Percentiles rank a stretch among this genome's conserved stretches.
Conservation (phyloP, 1,140 invertebrate genomes). For the Trichomalopsis sarcophagae region DNA sequence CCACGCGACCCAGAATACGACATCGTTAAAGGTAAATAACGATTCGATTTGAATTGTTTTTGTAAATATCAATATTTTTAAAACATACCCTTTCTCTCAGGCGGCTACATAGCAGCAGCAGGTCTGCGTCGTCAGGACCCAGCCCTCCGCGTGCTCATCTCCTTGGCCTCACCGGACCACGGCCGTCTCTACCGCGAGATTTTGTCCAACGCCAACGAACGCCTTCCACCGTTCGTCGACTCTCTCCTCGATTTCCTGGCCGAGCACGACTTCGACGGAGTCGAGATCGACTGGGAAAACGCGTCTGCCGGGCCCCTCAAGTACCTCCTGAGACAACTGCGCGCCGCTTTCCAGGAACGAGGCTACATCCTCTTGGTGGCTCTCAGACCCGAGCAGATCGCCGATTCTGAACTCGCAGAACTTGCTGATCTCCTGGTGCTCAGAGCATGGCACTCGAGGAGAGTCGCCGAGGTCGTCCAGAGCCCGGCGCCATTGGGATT, state of each 20-base stretch:
- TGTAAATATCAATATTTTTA: too few species aligned
- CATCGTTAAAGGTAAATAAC: conserved; percentile 72
- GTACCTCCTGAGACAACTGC: conserved; percentile 55
- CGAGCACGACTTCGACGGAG: conserved; percentile 78
- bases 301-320: conserved; percentile 54
- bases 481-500: conserved; percentile 64
- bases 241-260: conserved; percentile 76
- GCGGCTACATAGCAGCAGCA: conserved; percentile 76
- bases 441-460: conserved; percentile 69
- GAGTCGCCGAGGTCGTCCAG: conserved; percentile 56
- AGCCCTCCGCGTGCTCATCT: conserved; percentile 72
- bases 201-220: conserved; percentile 53
- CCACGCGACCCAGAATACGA: conserved; percentile 77
- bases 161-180: conserved; percentile 60
- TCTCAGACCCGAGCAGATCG: conserved; percentile 59
- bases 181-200: conserved; percentile 68
- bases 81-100: conserved; percentile 60
- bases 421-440: conserved; percentile 66
- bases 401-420: conserved; percentile 60
- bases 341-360: conserved; percentile 50
- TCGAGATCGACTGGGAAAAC: conserved; percentile 80
- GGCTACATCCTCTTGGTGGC: conserved; percentile 62
- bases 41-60: neutral
- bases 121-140: conserved; percentile 76
- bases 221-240: conserved; percentile 70